Evolutionary conservation across 2,797 vertebrate species (phyloP), one percentile per base, ranked within the genome.

Genomic region (Corythornis leucogaster): DNA sequence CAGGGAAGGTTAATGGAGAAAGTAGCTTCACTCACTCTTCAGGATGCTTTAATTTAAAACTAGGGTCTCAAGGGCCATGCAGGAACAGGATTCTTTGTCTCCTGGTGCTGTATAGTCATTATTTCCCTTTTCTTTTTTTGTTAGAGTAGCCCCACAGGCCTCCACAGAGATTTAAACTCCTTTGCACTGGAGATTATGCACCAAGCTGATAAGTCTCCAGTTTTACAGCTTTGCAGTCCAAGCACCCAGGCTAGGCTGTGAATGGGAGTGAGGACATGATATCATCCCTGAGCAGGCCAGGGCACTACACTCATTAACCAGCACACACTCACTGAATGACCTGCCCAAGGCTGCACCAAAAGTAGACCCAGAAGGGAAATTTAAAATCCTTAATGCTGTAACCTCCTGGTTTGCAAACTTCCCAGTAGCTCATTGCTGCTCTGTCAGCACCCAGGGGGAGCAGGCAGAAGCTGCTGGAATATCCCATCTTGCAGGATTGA

Each of bases 251-350:
- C 51, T 5, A 24, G 64, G 12, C 66, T 26, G 26, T 64, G 53
- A 24, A 28, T 31, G 10, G 22, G 35, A 45, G 2, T 20, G 21
- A 66, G 55, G 38, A 11, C 3, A 61, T 53, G 70, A 19, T 21
- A n/a, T 21, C 9, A 1, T 9, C 45, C 26, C 64, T 54, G 28
- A 74, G 35, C 51, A 43, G 59, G 14, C 20, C 43, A 55, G 66
- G 53, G 19, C 63, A 19, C 57, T 33, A 7, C 75, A 40, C 42
- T 91, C 83, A 84, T 91, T 88, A 93, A 94, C 70, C 46, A 61
- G 14, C 45, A 62, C 15, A 11, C 0, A 0, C 68, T 77, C 50
- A 77, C 77, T 64, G 5, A 8, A 4, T 3, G 6, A 12, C 15
- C 77, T 69, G 11, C 15, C 53, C 85, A 91, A 91, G 70, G 71